Base-by-base conservation (phyloP, 2,888 invertebrate genomes). In the Neria commutata region DNA sequence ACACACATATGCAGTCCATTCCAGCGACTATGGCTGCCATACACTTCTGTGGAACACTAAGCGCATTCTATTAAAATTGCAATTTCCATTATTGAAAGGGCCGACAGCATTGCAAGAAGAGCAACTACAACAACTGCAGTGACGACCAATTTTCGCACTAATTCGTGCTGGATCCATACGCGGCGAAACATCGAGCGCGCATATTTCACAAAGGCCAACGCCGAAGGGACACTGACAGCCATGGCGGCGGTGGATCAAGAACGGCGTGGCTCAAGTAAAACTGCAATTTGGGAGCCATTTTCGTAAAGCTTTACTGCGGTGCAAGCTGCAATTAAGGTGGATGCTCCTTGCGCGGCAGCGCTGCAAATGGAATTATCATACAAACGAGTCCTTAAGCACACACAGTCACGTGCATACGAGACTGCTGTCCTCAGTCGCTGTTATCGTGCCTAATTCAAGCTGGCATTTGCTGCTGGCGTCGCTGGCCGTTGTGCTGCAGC, bases 61-160 rank as follows among this genome's bases (percentile, higher is more conserved):
- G 6, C 29, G 29, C 29, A 29, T 11, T 29, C 6, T 29, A 29
- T 61, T 61, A 61, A 61, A 61, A 57, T 40, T 61, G 52, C 51
- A 61, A 52, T 61, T 54, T 58, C 51, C 57, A 61, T 54, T 61
- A 57, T 51, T 50, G 50, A 51, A 53, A 54, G 50, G 60, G 11
- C 25, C 33, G 17, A 4, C 54, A 25, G 16, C 14, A n/a, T n/a
- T n/a, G n/a, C n/a, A n/a, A n/a, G n/a, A n/a, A n/a, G n/a, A n/a
- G 26, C 53, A 48, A n/a, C 42, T 16, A 34, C 25, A 34, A 24
- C 51, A 51, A n/a, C 25, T 10, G 34, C 21, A 34, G 23, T 34
- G 37, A 14, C 11, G 21, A 23, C 23, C 10, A 29, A 29, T 29
- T 29, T 29, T 29, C 6, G 11, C 29, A 11, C 29, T 29, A 8